phyloP scores from a whole-genome alignment of 2,797 vertebrate genomes.

The Hydrophis major region DNA sequence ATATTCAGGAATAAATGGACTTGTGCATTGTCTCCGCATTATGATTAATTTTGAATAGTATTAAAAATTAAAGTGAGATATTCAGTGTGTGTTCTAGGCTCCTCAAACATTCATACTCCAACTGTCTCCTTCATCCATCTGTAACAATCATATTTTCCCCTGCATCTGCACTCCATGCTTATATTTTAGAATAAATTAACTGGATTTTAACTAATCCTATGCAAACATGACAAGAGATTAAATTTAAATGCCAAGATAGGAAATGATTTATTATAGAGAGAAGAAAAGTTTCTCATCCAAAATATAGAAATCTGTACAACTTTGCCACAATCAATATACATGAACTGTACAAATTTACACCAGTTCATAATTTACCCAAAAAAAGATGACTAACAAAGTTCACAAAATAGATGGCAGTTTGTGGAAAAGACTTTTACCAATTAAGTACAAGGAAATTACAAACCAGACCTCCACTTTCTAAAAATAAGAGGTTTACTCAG shows the following conservation, averaged over 20 bases:
- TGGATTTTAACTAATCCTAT: constrained; percentile 65
- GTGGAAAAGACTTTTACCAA: constrained; percentile 85
- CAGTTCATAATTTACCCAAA: constrained; percentile 99
- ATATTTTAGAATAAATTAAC: constrained; percentile 49
- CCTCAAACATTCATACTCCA: constrained; percentile 48
- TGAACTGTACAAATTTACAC: constrained; percentile 99
- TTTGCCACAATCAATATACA: constrained; percentile 99
- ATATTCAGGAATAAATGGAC: constrained; percentile 63
- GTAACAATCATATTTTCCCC: constrained; percentile 51
- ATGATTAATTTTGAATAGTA: constrained; percentile 49
- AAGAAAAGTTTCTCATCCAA: constrained; percentile 98
- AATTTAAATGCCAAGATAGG: constrained; percentile 99
- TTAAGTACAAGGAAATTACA: constrained; percentile 85
- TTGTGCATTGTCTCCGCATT: constrained; percentile 66
- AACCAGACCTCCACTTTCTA: constrained; percentile 86
- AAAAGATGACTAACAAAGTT: constrained; percentile 97
- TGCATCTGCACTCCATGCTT: constrained; percentile 49
- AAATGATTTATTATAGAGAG: constrained; percentile 99
- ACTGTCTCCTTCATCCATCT: constrained; percentile 62
- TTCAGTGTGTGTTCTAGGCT: constrained; percentile 52
- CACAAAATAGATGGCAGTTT: constrained; percentile 93
- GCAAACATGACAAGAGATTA: constrained; percentile 80
- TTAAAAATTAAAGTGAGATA: constrained; percentile 50
- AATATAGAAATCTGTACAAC: constrained; percentile 99
- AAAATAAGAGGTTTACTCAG: constrained; percentile 84